Conservation (phyloP, 2,113 vertebrate genomes). For the Indicator maculatus region DNA sequence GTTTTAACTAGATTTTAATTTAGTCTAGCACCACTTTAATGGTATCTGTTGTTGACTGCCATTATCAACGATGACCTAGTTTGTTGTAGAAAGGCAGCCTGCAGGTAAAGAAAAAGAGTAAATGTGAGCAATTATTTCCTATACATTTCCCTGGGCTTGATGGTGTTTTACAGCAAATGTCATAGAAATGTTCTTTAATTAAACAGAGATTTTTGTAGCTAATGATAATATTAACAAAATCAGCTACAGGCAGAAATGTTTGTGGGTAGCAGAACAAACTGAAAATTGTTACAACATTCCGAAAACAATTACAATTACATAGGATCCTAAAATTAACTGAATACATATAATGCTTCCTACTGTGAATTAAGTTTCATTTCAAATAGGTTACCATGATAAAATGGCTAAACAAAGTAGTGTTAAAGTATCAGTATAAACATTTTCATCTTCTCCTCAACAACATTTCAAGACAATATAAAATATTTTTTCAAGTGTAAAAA, state of each 20-base stretch:
- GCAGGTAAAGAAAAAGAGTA: neutral
- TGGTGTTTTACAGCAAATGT: neutral
- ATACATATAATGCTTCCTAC: neutral
- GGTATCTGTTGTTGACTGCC: neutral
- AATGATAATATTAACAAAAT: neutral
- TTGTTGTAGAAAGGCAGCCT: neutral
- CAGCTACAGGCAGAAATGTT: neutral
- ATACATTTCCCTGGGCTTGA: neutral
- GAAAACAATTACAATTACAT: neutral
- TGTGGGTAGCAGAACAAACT: neutral
- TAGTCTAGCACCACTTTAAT: neutral
- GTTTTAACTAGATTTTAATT: neutral
- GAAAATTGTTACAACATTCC: neutral
- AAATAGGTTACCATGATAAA: neutral
- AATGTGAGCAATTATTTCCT: neutral
- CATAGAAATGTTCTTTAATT: neutral
- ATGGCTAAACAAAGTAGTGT: neutral
- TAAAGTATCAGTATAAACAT: neutral
- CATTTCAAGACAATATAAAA: neutral
- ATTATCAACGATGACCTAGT: neutral
- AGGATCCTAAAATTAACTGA: neutral
- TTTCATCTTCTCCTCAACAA: neutral
- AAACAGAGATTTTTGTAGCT: neutral
- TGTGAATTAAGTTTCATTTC: neutral
- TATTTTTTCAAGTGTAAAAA: neutral